These are phyloP conservation scores for Cirrhinus molitorella DNA, from an alignment of 2,797 vertebrate genomes.

Conservation along the genomic window DNA sequence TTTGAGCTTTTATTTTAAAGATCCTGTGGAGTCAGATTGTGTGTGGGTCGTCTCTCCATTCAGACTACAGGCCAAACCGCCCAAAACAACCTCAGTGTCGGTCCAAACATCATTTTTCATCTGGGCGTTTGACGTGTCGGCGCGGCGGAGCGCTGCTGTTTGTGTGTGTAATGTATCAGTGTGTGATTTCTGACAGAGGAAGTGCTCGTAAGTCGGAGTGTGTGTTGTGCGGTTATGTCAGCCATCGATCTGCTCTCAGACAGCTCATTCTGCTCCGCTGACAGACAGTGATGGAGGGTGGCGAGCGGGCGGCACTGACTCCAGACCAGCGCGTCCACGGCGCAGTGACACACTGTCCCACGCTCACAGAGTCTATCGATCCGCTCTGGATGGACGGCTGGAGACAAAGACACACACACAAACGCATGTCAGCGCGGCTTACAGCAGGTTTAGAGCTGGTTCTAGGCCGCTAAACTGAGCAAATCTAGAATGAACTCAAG, in stretches of 20 bases:
- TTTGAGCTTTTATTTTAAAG: not conserved
- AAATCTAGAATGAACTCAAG: conserved; percentile 30
- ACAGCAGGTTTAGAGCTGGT: not conserved
- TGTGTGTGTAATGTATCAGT: conserved; percentile 69
- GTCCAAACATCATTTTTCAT: conserved; percentile 76
- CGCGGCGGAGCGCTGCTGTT: conserved; percentile 65
- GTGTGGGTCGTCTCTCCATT: not conserved
- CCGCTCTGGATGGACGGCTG: conserved; percentile 39
- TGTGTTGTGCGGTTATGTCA: conserved; percentile 82
- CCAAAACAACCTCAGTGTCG: conserved; percentile 59
- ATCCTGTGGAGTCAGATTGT: not conserved
- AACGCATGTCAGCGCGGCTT: not conserved
- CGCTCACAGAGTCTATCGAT: conserved; percentile 56
- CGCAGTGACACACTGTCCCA: conserved; percentile 59
- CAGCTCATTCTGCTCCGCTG: conserved; percentile 96
- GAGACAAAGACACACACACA: not conserved
- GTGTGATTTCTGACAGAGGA: conserved; percentile 88
- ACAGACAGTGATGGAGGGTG: conserved; percentile 89
- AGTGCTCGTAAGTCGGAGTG: conserved; percentile 83
- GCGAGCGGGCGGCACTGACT: conserved; percentile 71
- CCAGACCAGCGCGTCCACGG: conserved; percentile 45
- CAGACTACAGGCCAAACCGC: not conserved
- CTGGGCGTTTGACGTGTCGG: conserved; percentile 63
- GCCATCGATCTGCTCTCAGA: conserved; percentile 92
- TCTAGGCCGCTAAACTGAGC: conserved; percentile 21